Percentiles rank a stretch among this genome's conserved stretches.
Conservation (phyloP, 2,113 vertebrate genomes). For the Eonycteris spelaea region DNA sequence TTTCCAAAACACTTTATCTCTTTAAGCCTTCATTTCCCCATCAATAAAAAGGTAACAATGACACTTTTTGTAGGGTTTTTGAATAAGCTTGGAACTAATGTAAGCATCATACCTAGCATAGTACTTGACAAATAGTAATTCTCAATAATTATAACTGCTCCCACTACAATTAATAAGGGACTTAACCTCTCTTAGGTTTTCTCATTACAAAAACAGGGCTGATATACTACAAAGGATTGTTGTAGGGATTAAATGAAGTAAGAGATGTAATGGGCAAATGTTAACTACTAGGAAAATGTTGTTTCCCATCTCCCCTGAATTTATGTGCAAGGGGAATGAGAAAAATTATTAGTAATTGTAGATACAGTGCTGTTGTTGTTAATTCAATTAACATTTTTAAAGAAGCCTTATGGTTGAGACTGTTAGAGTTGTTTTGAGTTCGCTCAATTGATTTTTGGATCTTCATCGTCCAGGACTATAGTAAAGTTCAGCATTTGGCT, state of each 20-base stretch:
- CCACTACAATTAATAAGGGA: neutral
- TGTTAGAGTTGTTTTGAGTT: neutral
- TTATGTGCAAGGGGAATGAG: neutral
- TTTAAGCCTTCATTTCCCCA: neutral
- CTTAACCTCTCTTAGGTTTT: neutral
- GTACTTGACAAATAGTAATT: neutral
- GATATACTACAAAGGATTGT: neutral
- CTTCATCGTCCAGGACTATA: constrained; percentile 90
- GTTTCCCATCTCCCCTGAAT: neutral
- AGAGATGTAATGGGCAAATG: neutral
- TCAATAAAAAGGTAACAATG: neutral
- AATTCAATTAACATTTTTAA: constrained; percentile 3
- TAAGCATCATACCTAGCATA: neutral
- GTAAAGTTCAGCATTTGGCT: constrained; percentile 98
- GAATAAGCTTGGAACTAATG: neutral
- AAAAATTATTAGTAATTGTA: neutral
- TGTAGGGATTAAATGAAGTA: neutral
- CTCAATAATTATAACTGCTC: neutral
- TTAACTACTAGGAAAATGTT: neutral
- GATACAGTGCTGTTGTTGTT: neutral
- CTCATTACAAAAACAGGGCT: neutral
- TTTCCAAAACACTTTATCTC: neutral
- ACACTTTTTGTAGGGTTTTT: neutral
- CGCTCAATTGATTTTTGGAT: neutral
- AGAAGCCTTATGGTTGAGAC: neutral